Base-by-base conservation (phyloP, 2,797 vertebrate species). In the Ctenopoma multispine region DNA sequence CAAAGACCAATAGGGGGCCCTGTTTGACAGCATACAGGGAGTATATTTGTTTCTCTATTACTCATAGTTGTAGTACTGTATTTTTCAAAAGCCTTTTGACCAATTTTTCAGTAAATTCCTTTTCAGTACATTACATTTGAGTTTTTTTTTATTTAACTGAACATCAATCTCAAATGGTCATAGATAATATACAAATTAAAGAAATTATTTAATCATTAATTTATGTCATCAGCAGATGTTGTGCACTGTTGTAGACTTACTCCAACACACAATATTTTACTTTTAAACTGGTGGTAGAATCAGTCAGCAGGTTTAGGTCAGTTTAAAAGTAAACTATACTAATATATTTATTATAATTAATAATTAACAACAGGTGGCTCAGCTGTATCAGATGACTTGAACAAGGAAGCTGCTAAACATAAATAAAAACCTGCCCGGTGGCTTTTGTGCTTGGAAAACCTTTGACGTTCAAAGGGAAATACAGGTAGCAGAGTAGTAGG, bases 1-100 rank as follows among this genome's bases (percentile, higher is more conserved):
- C 6, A n/a, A 1, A 11, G 0, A 40, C 81, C 87, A 85, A 63
- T 3, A 87, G 88, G 77, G 77, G 82, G 75, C 75, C 20, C 18
- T 27, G 23, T 77, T 63, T 61, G 29, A 71, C 61, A 40, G 66
- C 41, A 61, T 21, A 64, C 5, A 47, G 21, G 57, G 53, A 43
- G 41, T 50, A 49, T 41, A 1, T 11, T 18, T 15, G 18, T 31
- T 61, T 1, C 20, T 40, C 0, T 27, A 7, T 43, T 34, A 29
- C 23, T 59, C 3, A 24, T 10, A 68, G 2, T 43, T 17, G 14
- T 54, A 23, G n/a, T 17, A 3, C 4, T 24, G 2, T 24, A 10
- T 55, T 24, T 69, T 13, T 27, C 0, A 14, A 14, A n/a, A 1
- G 36, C 3, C 0, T 13, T n/a, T 72, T 18, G 21, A 1, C 3